Percentiles rank a stretch among this genome's conserved stretches.
Evolutionary conservation across 2,888 invertebrate species (phyloP).

Genomic region (Drosophila atripex): DNA sequence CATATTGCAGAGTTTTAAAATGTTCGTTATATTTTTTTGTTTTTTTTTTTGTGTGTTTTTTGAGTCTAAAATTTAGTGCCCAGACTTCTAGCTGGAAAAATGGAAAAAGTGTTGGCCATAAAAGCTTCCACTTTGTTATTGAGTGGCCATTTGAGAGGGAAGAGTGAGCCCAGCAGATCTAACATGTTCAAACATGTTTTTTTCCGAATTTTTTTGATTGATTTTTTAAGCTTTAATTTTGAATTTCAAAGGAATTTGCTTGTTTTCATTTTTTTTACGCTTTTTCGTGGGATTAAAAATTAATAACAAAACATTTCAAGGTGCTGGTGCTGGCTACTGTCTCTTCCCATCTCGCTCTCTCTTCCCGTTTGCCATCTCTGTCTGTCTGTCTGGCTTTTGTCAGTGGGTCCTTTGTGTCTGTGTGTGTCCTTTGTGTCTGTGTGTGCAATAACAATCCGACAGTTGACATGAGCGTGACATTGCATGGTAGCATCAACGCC

Average conservation of each 20-base stretch:
- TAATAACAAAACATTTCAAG: slow-evolving; percentile 28
- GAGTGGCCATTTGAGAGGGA: not conserved
- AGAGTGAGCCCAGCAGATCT: not conserved
- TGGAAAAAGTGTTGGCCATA: slow-evolving; percentile 56
- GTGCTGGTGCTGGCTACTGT: slow-evolving; percentile 5
- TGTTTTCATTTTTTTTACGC: not conserved
- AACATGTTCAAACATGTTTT: slow-evolving; percentile 17
- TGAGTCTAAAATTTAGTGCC: slow-evolving; percentile 53
- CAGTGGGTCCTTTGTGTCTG: not conserved
- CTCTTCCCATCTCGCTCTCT: not conserved
- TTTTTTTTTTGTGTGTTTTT: slow-evolving; percentile 16
- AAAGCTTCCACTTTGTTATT: slow-evolving; percentile 39
- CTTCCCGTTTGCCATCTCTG: not conserved
- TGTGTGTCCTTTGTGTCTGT: slow-evolving; percentile 4
- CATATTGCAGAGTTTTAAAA: slow-evolving; percentile 25
- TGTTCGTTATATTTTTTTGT: not conserved
- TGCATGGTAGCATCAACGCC: slow-evolving; percentile 66
- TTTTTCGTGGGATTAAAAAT: slow-evolving; percentile 25
- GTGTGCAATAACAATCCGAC: slow-evolving; percentile 52
- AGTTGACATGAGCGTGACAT: slow-evolving; percentile 68
- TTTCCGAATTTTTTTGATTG: slow-evolving; percentile 1
- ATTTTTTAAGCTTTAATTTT: not conserved
- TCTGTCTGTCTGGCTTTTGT: not conserved
- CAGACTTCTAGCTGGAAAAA: slow-evolving; percentile 42
- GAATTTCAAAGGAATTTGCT: not conserved